Conservation (phyloP, 2,797 vertebrate genomes). For the Gorsachius magnificus region DNA sequence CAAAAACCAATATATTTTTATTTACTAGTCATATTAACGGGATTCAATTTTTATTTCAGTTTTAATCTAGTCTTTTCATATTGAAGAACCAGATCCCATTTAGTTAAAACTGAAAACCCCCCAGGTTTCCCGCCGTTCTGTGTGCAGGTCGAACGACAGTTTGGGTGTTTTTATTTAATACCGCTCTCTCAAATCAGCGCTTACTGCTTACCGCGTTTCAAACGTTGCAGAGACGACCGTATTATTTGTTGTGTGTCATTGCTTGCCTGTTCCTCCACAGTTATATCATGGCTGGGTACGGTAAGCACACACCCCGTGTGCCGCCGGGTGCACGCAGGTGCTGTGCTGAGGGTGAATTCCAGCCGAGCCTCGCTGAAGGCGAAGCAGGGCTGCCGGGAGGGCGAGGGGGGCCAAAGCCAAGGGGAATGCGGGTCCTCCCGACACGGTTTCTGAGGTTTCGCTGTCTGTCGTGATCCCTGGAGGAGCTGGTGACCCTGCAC, state of each 20-base stretch:
- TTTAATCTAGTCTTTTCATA: conserved; percentile 28
- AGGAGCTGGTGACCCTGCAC: too few relatives aligned
- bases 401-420: too few relatives aligned
- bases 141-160: neutral
- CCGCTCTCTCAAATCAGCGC: neutral
- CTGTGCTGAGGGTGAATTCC: neutral
- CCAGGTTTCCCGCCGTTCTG: neutral
- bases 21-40: conserved; percentile 5
- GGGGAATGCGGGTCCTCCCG: neutral
- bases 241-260: neutral
- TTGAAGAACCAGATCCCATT: neutral
- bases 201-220: neutral
- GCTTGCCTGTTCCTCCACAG: neutral
- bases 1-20: conserved; percentile 36
- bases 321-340: accelerated
- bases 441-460: neutral
- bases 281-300: neutral
- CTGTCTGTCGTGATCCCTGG: too few relatives aligned
- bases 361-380: neutral
- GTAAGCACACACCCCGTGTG: accelerated
- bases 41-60: conserved; percentile 30
- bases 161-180: neutral
- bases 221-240: neutral
- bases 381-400: neutral
- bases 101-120: neutral